Evolutionary conservation across 2,888 invertebrate genomes (phyloP).

Genomic region (Pardosa pseudoannulata): DNA sequence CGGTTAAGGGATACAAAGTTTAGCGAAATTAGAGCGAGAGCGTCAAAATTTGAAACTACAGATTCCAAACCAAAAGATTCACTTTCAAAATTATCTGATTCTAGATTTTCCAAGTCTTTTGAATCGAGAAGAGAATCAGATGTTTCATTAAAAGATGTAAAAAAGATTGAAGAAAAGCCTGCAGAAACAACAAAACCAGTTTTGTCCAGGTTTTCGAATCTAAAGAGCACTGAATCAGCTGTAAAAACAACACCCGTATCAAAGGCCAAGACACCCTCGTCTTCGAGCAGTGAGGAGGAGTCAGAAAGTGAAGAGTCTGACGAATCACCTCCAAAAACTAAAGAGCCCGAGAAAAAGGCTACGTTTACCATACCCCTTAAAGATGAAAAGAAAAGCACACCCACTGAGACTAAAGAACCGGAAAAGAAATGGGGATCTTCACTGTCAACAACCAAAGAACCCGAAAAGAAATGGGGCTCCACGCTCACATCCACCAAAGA

Average conservation of each 20-base stretch:
- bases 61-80: constrained; percentile 52
- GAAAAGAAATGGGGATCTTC: background rate
- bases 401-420: background rate
- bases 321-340: constrained; percentile 31
- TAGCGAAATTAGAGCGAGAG: constrained; percentile 52
- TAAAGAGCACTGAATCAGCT: constrained; percentile 17
- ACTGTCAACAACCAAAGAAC: background rate
- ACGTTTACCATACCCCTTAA: background rate
- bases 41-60: constrained; percentile 42
- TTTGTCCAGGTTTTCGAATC: constrained; percentile 35
- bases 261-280: constrained; percentile 29
- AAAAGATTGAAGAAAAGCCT: constrained; percentile 17
- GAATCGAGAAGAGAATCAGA: constrained; percentile 28
- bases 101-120: constrained; percentile 18
- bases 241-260: background rate
- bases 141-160: background rate
- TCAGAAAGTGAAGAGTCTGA: constrained; percentile 50
- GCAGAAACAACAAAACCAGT: constrained; percentile 50
- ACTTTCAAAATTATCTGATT: constrained; percentile 21
- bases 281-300: constrained; percentile 43
- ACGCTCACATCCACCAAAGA: constrained; percentile 6
- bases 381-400: background rate
- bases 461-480: background rate
- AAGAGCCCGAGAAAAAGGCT: constrained; percentile 14
- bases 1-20: constrained; percentile 52